Evolutionary conservation across 2,113 vertebrate genomes (phyloP).

Genomic region (Cyanoramphus novaezelandiae): DNA sequence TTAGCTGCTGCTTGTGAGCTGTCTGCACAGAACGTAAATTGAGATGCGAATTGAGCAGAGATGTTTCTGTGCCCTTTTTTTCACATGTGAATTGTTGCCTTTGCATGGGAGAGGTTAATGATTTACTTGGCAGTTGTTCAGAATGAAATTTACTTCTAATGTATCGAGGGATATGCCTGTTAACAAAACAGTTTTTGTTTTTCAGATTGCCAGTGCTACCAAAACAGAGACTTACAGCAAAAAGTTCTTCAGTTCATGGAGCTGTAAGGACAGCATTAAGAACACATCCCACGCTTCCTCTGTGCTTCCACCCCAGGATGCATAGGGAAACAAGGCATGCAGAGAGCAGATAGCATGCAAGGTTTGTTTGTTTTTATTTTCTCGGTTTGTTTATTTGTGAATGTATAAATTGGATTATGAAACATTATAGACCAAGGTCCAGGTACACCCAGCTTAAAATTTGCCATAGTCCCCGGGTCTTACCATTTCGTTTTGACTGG

Average conservation of each 20-base stretch:
- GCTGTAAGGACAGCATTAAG: not conserved
- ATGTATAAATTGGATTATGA: not conserved
- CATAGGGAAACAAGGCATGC: not conserved
- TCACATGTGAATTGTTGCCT: not conserved
- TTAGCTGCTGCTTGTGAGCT: not conserved
- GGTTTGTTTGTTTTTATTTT: slow-evolving; percentile 47
- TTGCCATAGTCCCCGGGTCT: not conserved
- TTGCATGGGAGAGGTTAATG: not conserved
- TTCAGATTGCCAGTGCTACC: not conserved
- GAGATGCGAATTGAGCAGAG: not conserved
- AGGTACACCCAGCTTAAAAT: not conserved
- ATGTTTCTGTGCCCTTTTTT: not conserved
- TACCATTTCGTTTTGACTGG: not conserved
- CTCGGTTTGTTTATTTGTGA: not conserved
- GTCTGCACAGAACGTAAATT: accelerated
- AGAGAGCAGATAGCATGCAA: slow-evolving; percentile 16
- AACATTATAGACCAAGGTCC: not conserved
- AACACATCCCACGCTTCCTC: not conserved
- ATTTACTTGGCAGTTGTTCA: not conserved
- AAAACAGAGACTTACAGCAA: not conserved
- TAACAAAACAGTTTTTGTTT: slow-evolving; percentile 53
- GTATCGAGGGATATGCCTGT: not conserved
- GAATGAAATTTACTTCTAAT: not conserved
- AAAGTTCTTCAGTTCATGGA: not conserved
- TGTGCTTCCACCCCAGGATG: not conserved